phyloP scores from a whole-genome alignment of 2,888 invertebrate genomes.

The Odontocolon sp. region DNA sequence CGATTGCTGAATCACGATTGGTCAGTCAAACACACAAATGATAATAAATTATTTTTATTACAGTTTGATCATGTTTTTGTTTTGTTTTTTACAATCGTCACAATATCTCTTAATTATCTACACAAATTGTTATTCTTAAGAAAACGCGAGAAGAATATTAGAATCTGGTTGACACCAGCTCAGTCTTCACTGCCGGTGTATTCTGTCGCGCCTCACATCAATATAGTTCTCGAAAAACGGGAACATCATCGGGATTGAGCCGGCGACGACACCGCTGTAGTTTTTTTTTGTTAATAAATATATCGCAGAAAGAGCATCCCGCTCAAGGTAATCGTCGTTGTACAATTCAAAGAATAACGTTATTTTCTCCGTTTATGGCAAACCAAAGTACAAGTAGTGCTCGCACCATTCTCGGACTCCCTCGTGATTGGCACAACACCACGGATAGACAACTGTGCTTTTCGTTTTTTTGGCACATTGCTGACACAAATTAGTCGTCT shows the following conservation, averaged over 20 bases:
- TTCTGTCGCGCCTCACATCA: too few relatives aligned
- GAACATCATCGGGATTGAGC: too few relatives aligned
- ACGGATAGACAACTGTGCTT: conserved; percentile 61
- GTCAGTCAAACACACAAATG: too few relatives aligned
- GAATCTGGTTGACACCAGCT: too few relatives aligned
- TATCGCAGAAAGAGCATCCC: neutral
- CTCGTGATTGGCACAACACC: conserved; percentile 63
- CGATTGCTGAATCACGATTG: too few relatives aligned
- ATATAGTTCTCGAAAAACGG: too few relatives aligned
- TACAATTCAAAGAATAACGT: neutral
- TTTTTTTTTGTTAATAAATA: conserved; percentile 25
- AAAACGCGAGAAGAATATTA: neutral
- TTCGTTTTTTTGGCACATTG: conserved; percentile 61
- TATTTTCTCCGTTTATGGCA: conserved; percentile 39
- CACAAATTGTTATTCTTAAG: neutral
- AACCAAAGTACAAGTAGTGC: conserved; percentile 58
- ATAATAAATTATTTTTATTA: conserved; percentile 39
- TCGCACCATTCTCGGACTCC: conserved; percentile 61
- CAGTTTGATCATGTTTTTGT: conserved; percentile 41
- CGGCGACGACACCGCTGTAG: too few relatives aligned
- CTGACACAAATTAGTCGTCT: conserved; percentile 58
- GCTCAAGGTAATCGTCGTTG: conserved; percentile 27
- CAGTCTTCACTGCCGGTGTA: too few relatives aligned
- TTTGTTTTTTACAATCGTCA: conserved; percentile 44
- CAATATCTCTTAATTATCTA: neutral